phyloP scores from a whole-genome alignment of 2,113 vertebrate genomes.

The Pseudorhombus dupliciocellatus region DNA sequence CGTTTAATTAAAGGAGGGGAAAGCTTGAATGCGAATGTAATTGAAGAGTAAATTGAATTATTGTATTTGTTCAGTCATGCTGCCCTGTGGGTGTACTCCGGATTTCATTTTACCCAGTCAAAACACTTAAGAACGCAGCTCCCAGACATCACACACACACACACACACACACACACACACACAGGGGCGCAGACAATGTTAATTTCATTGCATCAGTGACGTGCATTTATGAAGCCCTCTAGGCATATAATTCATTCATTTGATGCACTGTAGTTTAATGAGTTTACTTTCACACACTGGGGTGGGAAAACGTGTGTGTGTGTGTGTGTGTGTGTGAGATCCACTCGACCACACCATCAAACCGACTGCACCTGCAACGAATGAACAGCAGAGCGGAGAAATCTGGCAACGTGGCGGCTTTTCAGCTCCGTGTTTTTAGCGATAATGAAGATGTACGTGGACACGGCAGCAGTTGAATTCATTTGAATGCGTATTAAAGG shows the following conservation, averaged over 20 bases:
- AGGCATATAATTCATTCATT: slow-evolving; percentile 73
- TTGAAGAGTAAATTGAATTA: slow-evolving; percentile 79
- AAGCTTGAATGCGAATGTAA: slow-evolving; percentile 66
- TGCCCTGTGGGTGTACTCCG: slow-evolving; percentile 72
- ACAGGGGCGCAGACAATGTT: slow-evolving; percentile 45
- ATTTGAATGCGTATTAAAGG: slow-evolving; percentile 26
- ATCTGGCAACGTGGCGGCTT: not conserved
- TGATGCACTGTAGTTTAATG: slow-evolving; percentile 79
- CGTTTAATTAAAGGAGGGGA: slow-evolving; percentile 76
- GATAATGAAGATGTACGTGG: slow-evolving; percentile 10
- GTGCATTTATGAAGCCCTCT: slow-evolving; percentile 72
- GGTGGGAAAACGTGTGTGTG: slow-evolving; percentile 3
- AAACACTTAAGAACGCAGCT: slow-evolving; percentile 69
- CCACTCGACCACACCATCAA: slow-evolving; percentile 11
- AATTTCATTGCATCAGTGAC: slow-evolving; percentile 72
- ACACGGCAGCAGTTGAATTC: not conserved
- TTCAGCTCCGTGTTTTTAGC: slow-evolving; percentile 7
- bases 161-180: slow-evolving; percentile 2
- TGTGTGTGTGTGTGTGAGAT: slow-evolving; percentile 1
- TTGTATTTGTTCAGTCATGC: slow-evolving; percentile 73
- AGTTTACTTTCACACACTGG: slow-evolving; percentile 48
- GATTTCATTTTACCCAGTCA: slow-evolving; percentile 61
- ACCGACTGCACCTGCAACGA: not conserved
- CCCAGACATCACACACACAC: slow-evolving; percentile 62
- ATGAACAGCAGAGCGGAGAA: slow-evolving; percentile 1